Conservation (phyloP, 2,888 invertebrate species). For the Aethes cnicana region DNA sequence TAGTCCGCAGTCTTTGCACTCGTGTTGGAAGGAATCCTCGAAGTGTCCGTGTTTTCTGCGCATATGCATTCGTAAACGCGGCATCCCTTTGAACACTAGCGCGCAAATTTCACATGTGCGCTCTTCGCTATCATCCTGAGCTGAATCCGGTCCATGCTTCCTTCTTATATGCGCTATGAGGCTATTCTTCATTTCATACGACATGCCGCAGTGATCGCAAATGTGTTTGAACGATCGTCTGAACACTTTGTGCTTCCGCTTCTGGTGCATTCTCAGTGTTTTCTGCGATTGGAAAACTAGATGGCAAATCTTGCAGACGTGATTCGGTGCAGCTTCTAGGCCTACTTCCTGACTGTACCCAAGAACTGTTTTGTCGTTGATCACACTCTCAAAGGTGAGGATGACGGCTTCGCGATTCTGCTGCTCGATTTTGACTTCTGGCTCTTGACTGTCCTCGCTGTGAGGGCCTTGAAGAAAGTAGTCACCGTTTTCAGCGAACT, state of each 20-base stretch:
- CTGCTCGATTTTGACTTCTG: conserved; percentile 57
- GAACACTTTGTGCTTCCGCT: conserved; percentile 62
- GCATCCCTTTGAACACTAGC: conserved; percentile 67
- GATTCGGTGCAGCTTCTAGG: conserved; percentile 34
- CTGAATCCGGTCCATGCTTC: conserved; percentile 62
- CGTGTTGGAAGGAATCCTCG: conserved; percentile 62
- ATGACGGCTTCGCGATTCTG: conserved; percentile 60
- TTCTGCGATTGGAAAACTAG: conserved; percentile 64
- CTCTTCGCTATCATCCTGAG: conserved; percentile 58
- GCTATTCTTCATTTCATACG: conserved; percentile 70
- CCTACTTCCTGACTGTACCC: conserved; percentile 35
- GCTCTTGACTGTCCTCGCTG: conserved; percentile 58
- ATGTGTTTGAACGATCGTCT: conserved; percentile 59
- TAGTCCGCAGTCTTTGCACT: conserved; percentile 64
- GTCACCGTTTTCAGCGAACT: conserved; percentile 60
- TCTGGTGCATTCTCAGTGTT: conserved; percentile 66
- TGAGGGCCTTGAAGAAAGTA: conserved; percentile 51
- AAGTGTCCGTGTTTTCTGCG: conserved; percentile 66
- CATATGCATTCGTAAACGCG: conserved; percentile 71
- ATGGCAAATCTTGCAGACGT: conserved; percentile 70
- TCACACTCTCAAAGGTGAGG: conserved; percentile 65
- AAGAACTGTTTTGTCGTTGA: conserved; percentile 48
- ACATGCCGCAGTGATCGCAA: conserved; percentile 69
- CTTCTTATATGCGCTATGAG: conserved; percentile 66
- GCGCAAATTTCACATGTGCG: conserved; percentile 69